Percentiles rank a stretch among this genome's conserved stretches.
Evolutionary conservation across 2,797 vertebrate genomes (phyloP).

Genomic region (Phoxinus dragarum): DNA sequence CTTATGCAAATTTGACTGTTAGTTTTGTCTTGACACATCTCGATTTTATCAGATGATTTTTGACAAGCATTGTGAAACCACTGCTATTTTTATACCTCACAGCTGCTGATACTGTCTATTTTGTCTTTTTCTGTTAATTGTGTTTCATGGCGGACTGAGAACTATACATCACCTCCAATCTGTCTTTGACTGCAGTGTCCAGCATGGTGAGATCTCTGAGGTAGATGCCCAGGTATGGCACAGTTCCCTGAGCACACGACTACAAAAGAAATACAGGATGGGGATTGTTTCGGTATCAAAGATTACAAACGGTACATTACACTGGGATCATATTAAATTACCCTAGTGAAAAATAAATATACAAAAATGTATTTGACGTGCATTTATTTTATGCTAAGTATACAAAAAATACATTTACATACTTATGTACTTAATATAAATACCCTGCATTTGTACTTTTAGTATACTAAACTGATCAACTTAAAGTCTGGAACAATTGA

Average conservation of each 20-base stretch:
- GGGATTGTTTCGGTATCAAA: neutral
- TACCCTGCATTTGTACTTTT: too few species aligned
- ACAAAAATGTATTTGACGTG: too few species aligned
- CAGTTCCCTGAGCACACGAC: constrained; percentile 83
- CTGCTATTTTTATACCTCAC: constrained; percentile 25
- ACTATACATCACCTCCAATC: constrained; percentile 80
- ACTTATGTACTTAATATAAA: too few species aligned
- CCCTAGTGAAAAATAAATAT: too few species aligned
- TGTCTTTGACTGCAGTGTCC: constrained; percentile 89
- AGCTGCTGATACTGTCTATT: neutral
- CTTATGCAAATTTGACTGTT: neutral
- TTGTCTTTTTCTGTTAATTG: neutral
- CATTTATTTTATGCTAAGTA: too few species aligned
- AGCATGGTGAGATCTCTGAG: constrained; percentile 93
- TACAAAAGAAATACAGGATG: constrained; percentile 42
- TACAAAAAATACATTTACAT: too few species aligned
- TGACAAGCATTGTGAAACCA: constrained; percentile 20
- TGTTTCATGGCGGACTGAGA: neutral
- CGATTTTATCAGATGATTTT: neutral
- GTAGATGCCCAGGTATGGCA: constrained; percentile 93
- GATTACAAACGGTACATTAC: neutral
- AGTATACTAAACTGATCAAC: too few species aligned
- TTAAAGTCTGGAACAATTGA: too few species aligned
- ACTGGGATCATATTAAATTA: neutral
- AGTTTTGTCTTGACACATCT: constrained; percentile 1